Evolutionary conservation across 2,888 invertebrate species (phyloP).

Genomic region (Leptopilina myrica): DNA sequence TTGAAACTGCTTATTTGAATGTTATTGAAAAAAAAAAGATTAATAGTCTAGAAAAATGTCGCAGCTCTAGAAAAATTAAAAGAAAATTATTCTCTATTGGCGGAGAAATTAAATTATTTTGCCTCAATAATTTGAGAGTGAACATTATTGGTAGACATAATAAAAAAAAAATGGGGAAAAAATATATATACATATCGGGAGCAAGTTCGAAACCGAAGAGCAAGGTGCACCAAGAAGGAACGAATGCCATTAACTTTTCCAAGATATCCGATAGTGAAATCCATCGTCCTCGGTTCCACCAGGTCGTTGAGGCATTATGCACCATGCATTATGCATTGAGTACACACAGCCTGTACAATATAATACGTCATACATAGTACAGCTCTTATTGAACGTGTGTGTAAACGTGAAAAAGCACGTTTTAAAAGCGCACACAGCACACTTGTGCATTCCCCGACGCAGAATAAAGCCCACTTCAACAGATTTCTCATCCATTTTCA

Average conservation of each 20-base stretch:
- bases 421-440: slow-evolving; percentile 15
- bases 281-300: slow-evolving; percentile 54
- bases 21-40: no score
- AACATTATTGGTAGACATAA: no score
- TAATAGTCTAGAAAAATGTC: no score
- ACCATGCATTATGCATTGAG: slow-evolving; percentile 54
- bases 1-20: no score
- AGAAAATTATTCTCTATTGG: no score
- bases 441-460: slow-evolving; percentile 13
- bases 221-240: slow-evolving; percentile 42
- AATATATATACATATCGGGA: slow-evolving; percentile 2
- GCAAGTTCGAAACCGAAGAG: slow-evolving; percentile 14
- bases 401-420: slow-evolving; percentile 34
- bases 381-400: slow-evolving; percentile 28
- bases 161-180: not conserved
- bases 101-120: no score
- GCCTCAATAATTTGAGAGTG: no score
- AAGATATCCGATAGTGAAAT: slow-evolving; percentile 58
- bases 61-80: no score
- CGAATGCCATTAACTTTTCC: slow-evolving; percentile 54
- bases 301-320: slow-evolving; percentile 53
- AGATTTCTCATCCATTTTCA: slow-evolving; percentile 32
- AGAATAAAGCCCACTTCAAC: slow-evolving; percentile 11
- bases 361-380: slow-evolving; percentile 38
- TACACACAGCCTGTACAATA: slow-evolving; percentile 43